phyloP scores from a whole-genome alignment of 2,797 vertebrate genomes.

The Percopsis omiscomaycus region DNA sequence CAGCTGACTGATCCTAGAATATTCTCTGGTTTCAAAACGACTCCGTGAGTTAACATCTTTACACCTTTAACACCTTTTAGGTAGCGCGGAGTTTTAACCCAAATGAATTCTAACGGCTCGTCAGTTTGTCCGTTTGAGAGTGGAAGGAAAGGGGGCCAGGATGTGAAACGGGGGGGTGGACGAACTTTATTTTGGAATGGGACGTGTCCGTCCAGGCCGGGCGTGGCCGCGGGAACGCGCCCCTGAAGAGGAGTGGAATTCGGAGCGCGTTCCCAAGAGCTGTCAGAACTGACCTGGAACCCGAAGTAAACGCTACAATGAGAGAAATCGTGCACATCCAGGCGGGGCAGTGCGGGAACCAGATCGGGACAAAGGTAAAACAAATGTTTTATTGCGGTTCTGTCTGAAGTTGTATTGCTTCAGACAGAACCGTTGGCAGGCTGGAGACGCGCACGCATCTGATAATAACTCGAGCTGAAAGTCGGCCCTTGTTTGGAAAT shows the following conservation, averaged over 20 bases:
- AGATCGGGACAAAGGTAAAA: constrained; percentile 90
- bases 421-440: too few relatives aligned
- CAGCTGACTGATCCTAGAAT: too few relatives aligned
- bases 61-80: too few relatives aligned
- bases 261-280: constrained; percentile 16
- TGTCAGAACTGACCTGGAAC: neutral
- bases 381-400: too few relatives aligned
- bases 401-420: too few relatives aligned
- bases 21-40: too few relatives aligned
- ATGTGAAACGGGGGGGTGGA: neutral
- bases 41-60: too few relatives aligned
- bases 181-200: neutral
- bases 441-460: too few relatives aligned
- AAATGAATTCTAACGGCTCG: neutral
- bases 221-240: constrained; percentile 15
- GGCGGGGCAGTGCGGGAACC: constrained; percentile 92
- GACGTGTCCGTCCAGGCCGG: neutral
- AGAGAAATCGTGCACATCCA: constrained; percentile 94
- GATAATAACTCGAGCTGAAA: too few relatives aligned
- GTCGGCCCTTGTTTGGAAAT: too few relatives aligned
- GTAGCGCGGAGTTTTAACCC: too few relatives aligned
- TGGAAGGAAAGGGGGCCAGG: neutral
- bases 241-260: constrained; percentile 18
- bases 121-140: neutral
- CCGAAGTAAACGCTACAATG: constrained; percentile 70